A percentile compares a stretch with the other conserved stretches of the same genome.
Conservation (phyloP, 2,888 invertebrate species). For the Spilosoma lubricipeda region DNA sequence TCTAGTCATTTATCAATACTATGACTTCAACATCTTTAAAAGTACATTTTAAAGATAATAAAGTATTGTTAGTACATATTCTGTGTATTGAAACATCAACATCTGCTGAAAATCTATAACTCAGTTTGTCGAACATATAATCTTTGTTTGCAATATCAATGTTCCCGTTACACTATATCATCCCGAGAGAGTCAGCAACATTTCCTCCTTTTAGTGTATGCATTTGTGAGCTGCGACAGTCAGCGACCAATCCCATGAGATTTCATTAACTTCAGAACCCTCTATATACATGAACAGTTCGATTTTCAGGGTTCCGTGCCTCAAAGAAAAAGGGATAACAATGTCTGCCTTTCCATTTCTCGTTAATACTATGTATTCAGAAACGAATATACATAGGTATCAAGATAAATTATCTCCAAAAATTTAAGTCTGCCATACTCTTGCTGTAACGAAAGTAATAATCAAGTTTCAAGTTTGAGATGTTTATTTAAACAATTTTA, state of each 20-base stretch:
- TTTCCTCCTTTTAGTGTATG: constrained; percentile 1
- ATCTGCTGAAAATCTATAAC: not conserved
- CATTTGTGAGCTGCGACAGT: not conserved
- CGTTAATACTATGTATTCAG: no score
- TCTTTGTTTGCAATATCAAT: not conserved
- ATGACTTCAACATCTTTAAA: not conserved
- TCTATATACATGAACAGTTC: not conserved
- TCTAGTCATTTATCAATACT: no score
- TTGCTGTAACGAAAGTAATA: no score
- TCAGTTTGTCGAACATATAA: not conserved
- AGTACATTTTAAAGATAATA: not conserved
- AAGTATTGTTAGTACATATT: not conserved
- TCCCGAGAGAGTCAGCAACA: not conserved
- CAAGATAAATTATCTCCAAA: no score
- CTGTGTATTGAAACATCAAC: not conserved
- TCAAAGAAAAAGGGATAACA: no score
- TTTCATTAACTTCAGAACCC: not conserved
- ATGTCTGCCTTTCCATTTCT: no score
- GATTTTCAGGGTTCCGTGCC: not conserved
- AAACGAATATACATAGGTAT: no score
- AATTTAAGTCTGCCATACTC: no score
- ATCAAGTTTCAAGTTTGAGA: no score
- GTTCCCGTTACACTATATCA: not conserved
- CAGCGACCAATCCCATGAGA: not conserved
- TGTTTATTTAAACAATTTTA: no score